Percentiles rank a stretch among this genome's conserved stretches.
These are phyloP conservation scores for Malurus alboscapulatus DNA, from an alignment of 2,113 vertebrate genomes.

Conservation along the genomic window DNA sequence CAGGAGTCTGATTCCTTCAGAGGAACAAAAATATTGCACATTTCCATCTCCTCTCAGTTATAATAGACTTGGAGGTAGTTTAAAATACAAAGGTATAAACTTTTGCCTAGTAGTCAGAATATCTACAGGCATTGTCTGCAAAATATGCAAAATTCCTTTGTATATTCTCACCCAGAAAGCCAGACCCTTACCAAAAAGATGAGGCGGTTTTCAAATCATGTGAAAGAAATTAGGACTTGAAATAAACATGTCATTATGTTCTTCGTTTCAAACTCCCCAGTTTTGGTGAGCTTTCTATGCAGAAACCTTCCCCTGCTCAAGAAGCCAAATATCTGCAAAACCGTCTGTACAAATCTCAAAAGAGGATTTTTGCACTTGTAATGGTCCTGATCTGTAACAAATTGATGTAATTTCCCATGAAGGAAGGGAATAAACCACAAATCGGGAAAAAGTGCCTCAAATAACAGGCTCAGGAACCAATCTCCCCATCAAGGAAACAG, in stretches of 20 bases:
- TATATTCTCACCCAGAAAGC: not conserved
- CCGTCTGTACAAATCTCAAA: not conserved
- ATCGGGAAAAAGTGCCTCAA: not conserved
- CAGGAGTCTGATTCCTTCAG: not conserved
- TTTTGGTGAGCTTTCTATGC: not conserved
- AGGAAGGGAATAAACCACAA: not conserved
- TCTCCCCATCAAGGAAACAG: not conserved
- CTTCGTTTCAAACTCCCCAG: not conserved
- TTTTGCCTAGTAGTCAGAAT: not conserved
- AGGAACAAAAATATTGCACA: not conserved
- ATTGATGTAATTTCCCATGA: not conserved
- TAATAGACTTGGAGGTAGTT: not conserved
- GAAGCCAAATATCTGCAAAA: not conserved
- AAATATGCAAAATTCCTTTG: not conserved
- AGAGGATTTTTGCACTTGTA: not conserved
- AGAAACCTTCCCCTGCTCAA: not conserved
- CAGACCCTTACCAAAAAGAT: not conserved
- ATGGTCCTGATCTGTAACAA: not conserved
- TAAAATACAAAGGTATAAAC: not conserved
- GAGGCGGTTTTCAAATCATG: not conserved
- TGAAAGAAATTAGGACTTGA: not conserved
- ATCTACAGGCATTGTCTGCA: not conserved
- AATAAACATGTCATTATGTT: not conserved
- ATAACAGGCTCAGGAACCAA: not conserved
- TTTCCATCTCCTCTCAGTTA: not conserved